Evolutionary conservation across 2,888 invertebrate species (phyloP).

Genomic region (Abrostola tripartita): DNA sequence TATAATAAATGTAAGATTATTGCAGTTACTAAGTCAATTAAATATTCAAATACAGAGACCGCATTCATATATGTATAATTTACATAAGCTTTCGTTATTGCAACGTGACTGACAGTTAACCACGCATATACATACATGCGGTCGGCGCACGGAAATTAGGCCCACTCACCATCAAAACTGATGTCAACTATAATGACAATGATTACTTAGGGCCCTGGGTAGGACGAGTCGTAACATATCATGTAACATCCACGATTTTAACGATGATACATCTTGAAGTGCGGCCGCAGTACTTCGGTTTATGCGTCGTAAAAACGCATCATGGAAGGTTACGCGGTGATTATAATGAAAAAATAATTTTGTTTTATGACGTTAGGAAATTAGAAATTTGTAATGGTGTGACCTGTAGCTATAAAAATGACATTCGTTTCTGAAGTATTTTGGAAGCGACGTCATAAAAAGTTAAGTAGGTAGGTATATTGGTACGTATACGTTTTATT

Average conservation of each 20-base stretch:
- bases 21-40: too few relatives aligned
- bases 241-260: constrained; percentile 19
- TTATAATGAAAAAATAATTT: constrained; percentile 49
- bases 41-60: too few relatives aligned
- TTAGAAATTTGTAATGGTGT: constrained; percentile 51
- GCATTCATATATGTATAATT: too few relatives aligned
- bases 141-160: not conserved
- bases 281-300: constrained; percentile 27
- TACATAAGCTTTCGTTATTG: too few relatives aligned
- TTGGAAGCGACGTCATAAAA: constrained; percentile 13
- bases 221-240: constrained; percentile 30
- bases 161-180: constrained; percentile 5
- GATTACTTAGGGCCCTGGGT: constrained; percentile 19
- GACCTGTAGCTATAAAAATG: constrained; percentile 40
- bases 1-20: too few relatives aligned
- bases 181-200: constrained; percentile 18
- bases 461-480: constrained; percentile 1
- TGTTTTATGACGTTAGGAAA: constrained; percentile 49
- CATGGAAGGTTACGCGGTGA: constrained; percentile 32
- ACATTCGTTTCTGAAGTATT: constrained; percentile 12
- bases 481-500: too few relatives aligned
- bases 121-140: not conserved
- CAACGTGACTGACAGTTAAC: not conserved
- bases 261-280: constrained; percentile 32
- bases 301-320: constrained; percentile 52